Percentiles rank a stretch among this genome's conserved stretches.
These are phyloP conservation scores for Palaemon carinicauda DNA, from an alignment of 1,140 invertebrate genomes.

Conservation along the genomic window DNA sequence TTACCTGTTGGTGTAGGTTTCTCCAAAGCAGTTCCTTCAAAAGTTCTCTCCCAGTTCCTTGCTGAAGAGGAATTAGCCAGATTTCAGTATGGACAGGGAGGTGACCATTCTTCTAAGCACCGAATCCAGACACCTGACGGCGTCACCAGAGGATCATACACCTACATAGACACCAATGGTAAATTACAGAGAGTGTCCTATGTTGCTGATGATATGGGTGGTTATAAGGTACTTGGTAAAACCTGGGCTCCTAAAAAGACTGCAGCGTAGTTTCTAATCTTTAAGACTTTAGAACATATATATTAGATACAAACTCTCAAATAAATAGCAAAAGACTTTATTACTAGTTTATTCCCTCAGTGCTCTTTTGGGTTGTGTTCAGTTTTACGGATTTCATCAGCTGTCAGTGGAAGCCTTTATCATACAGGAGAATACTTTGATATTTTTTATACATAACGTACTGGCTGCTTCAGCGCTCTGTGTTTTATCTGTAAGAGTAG, in stretches of 20 bases:
- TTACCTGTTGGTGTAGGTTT: background rate
- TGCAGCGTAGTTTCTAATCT: background rate
- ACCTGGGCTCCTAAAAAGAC: background rate
- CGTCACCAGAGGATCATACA: slow-evolving; percentile 73
- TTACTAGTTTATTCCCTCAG: too few relatives aligned
- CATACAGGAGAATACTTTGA: too few relatives aligned
- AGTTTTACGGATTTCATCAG: too few relatives aligned
- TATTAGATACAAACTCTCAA: too few relatives aligned
- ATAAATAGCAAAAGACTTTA: too few relatives aligned
- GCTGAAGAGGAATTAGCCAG: slow-evolving; percentile 59
- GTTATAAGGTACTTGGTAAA: background rate
- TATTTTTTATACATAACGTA: too few relatives aligned
- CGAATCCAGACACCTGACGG: slow-evolving; percentile 73
- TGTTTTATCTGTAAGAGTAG: too few relatives aligned
- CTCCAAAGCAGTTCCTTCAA: background rate
- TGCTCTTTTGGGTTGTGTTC: too few relatives aligned
- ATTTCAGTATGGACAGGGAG: slow-evolving; percentile 63
- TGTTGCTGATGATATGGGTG: slow-evolving; percentile 67
- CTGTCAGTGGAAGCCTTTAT: too few relatives aligned
- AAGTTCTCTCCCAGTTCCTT: slow-evolving; percentile 50
- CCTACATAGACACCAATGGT: slow-evolving; percentile 75
- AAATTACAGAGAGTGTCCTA: slow-evolving; percentile 70
- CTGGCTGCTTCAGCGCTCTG: too few relatives aligned
- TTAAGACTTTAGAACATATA: too few relatives aligned
- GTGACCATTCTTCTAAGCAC: slow-evolving; percentile 73